phyloP scores from a whole-genome alignment of 1,140 invertebrate genomes.

The Drepana arcuata region DNA sequence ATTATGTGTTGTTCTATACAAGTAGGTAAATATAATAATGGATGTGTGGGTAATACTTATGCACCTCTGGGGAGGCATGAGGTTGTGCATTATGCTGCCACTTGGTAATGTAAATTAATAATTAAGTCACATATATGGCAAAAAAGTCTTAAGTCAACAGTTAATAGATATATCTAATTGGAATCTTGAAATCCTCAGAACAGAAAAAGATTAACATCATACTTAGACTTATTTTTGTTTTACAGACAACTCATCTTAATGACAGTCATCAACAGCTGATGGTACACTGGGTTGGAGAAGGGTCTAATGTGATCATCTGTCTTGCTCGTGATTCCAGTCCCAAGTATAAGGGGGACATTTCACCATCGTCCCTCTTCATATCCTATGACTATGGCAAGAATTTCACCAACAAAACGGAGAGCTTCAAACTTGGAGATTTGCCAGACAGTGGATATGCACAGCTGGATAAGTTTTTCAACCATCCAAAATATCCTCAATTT shows the following conservation, averaged over 20 bases:
- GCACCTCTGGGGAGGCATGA: no score
- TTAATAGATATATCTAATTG: no score
- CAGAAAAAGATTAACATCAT: no score
- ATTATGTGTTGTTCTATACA: no score
- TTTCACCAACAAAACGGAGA: slow-evolving; percentile 82
- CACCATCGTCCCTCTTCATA: slow-evolving; percentile 84
- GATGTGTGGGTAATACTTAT: no score
- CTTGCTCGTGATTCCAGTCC: slow-evolving; percentile 80
- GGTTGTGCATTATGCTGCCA: no score
- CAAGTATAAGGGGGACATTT: slow-evolving; percentile 46
- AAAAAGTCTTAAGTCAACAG: no score
- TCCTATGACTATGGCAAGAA: slow-evolving; percentile 89
- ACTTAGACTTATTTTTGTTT: no score
- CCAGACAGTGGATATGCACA: slow-evolving; percentile 75
- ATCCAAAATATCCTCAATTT: slow-evolving; percentile 81
- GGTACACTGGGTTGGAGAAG: slow-evolving; percentile 92
- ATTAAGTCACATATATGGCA: no score
- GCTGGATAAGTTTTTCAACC: slow-evolving; percentile 88
- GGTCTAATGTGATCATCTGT: slow-evolving; percentile 89
- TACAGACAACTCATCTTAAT: slow-evolving; percentile 80
- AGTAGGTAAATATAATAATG: no score
- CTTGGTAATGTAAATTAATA: no score
- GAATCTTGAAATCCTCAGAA: no score
- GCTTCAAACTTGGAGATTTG: slow-evolving; percentile 73
- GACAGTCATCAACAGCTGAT: slow-evolving; percentile 90